These are phyloP conservation scores for Vulpes vulpes DNA, from an alignment of 2,113 vertebrate species.

Conservation along the genomic window DNA sequence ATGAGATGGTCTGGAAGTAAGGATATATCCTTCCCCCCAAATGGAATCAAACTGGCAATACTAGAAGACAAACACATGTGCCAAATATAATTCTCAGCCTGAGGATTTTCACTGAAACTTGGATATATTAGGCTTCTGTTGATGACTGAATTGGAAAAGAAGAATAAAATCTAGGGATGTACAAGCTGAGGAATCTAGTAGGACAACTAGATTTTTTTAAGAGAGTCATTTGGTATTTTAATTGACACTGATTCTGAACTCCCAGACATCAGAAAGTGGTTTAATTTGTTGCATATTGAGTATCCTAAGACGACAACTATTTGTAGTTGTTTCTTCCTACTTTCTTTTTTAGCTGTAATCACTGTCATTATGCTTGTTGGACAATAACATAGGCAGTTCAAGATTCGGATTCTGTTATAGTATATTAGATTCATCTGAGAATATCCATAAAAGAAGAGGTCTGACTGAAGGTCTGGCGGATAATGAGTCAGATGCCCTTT, in stretches of 20 bases:
- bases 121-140: background rate
- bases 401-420: conserved; percentile 92
- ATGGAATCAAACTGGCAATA: background rate
- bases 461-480: conserved; percentile 94
- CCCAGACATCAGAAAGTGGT: conserved; percentile 65
- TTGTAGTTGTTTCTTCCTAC: conserved; percentile 85
- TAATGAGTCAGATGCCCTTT: conserved; percentile 89
- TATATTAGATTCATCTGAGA: conserved; percentile 98
- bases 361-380: conserved; percentile 89
- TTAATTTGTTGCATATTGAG: conserved; percentile 84
- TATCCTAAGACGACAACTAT: conserved; percentile 88
- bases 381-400: conserved; percentile 89
- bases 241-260: conserved; percentile 67
- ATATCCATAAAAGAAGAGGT: conserved; percentile 99
- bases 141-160: background rate
- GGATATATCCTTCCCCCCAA: background rate
- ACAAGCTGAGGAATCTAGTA: background rate
- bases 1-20: background rate
- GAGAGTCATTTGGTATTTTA: conserved; percentile 76
- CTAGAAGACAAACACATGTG: background rate
- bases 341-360: conserved; percentile 83
- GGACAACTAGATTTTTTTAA: background rate
- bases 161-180: background rate
- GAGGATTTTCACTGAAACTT: background rate
- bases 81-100: background rate